Base-by-base conservation (phyloP, 2,888 invertebrate genomes). In the Hyppa rectilinea region DNA sequence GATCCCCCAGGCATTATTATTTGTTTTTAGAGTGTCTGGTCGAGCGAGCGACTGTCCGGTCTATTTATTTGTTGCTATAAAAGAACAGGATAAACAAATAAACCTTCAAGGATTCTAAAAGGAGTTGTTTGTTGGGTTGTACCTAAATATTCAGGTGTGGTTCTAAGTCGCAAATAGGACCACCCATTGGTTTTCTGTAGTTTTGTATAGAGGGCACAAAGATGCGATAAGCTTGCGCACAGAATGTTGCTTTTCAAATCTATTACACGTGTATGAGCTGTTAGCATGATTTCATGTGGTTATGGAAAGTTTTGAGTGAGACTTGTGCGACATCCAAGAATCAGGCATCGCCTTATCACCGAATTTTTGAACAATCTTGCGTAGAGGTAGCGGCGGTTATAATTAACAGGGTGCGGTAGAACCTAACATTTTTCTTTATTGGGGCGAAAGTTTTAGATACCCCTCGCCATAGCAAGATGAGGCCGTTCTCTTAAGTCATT, bases 1-100 rank as follows among this genome's bases (percentile, higher is more conserved):
- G 38, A 38, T 17, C 12, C 12, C 62, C n/a, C 31, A 26, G 4
- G 29, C 36, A n/a, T 52, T 26, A 14, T 52, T 38, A 45, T 52
- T 52, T 63, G 38, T 71, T 63, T 55, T 63, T 47, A 40, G 10
- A 47, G 26, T 34, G 53, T 55, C 36, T 43, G 23, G 49, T 38
- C 4, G 50, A 45, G 17, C 23, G 17, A 40, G n/a, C 17, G 10
- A n/a, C 55, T 65, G 26, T 47, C 40, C 45, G n/a, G 17, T n/a
- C 14, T 70, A 31, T 10, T 4, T 20, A 64, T 36, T 72, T 55
- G 65, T 36, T 64, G 38, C 20, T 63, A 31, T 52, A 45, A 36
- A 23, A 29, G 36, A 43, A n/a, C 36, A 45, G 52, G n/a, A 45
- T 49, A 76, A 56, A 56, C 31, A 76, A 49, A 69, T 26, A 58